Evolutionary conservation across 2,113 vertebrate species (phyloP).

Genomic region (Psilopsiagon aymara): DNA sequence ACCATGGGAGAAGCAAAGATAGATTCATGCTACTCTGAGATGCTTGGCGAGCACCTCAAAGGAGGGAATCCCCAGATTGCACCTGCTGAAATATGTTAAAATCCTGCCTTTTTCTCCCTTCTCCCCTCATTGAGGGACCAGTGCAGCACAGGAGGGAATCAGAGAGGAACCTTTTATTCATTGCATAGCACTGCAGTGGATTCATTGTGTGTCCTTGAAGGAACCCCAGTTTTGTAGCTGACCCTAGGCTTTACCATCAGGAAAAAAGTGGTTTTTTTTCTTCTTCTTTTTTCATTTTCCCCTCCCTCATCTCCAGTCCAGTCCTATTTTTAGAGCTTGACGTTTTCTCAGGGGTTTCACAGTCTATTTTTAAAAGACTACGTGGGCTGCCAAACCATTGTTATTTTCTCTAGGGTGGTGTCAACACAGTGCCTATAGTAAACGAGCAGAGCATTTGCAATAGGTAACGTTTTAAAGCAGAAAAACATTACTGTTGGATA

Average conservation of each 20-base stretch:
- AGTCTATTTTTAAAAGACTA: constrained; percentile 67
- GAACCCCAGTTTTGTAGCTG: constrained; percentile 21
- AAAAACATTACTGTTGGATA: not conserved
- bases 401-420: constrained; percentile 31
- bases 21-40: not conserved
- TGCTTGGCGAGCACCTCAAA: not conserved
- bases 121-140: not conserved
- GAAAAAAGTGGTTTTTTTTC: not conserved
- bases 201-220: constrained; percentile 32
- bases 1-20: not conserved
- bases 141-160: not conserved
- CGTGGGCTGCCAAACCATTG: constrained; percentile 50
- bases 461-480: not conserved
- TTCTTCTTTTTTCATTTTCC: accelerated
- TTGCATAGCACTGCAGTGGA: not conserved
- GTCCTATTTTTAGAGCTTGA: constrained; percentile 63
- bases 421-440: not conserved
- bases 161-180: not conserved
- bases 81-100: not conserved
- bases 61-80: not conserved
- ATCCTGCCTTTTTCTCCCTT: not conserved
- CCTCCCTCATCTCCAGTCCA: not conserved
- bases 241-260: constrained; percentile 39
- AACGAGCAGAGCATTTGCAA: not conserved
- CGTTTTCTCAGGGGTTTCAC: constrained; percentile 48